Evolutionary conservation across 1,140 invertebrate species (phyloP), one percentile per base, ranked within the genome.

Genomic region (Drosophila pectinifera): DNA sequence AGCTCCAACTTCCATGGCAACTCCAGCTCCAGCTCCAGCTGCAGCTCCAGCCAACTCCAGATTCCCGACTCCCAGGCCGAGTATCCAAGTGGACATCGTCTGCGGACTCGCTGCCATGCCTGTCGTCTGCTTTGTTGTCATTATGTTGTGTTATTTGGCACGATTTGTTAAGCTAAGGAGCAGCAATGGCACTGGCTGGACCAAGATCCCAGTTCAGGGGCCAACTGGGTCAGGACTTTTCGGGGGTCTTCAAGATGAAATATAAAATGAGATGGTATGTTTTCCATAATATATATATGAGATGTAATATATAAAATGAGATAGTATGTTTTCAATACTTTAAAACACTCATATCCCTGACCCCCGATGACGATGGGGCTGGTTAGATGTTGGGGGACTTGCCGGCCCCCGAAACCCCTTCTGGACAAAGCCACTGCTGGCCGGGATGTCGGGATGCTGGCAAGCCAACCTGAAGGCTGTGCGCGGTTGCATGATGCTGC

Each of bases 111-210:
- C 59, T 67, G 61, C 72, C 31, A 57, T 77, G 63, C 61, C 67
- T 72, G 83, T 88, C 83, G 83, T 86, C 82, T 80, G 78, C 83
- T 86, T 86, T 86, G 83, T 86, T 86, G 83, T 86, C 83, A 86
- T 86, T 86, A 86, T 86, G 83, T 86, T 86, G 83, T 88, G 83
- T 88, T 88, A 91, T 91, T 91, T 91, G 88, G 88, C 88, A 91
- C 88, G 88, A 91, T 91, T 91, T 91, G 88, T 91, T 82, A 89
- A 89, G 68, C 85, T 68, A 83, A 85, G 81, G 73, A 85, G 73
- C 58, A 53, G 20, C 49, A 67, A 39, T 74, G 45, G 26, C 39
- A 48, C 41, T 55, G 51, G 22, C 34, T n/a, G 38, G 13, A 8
- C 28, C 24, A 58, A 7, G 53, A 62, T 28, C 55, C 38, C 18